Evolutionary conservation across 2,888 invertebrate genomes (phyloP).

Genomic region (Charanyca ferruginea): DNA sequence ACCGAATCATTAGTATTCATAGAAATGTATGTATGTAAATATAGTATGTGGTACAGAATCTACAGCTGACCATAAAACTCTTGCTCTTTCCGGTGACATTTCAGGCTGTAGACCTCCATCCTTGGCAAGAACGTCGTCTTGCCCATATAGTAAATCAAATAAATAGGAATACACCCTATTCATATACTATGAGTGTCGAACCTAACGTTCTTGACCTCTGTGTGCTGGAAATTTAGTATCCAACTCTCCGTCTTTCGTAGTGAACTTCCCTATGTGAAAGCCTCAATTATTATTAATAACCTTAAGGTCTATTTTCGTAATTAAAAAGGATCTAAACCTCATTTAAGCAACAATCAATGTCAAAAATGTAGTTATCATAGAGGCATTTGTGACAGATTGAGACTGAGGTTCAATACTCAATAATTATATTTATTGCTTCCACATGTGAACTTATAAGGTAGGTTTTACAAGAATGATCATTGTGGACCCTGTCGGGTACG

Average conservation of each 20-base stretch:
- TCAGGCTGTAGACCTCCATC: constrained; percentile 7
- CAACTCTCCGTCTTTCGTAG: too few species aligned
- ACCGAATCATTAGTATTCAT: constrained; percentile 1
- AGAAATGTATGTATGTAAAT: constrained; percentile 1
- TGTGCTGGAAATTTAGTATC: background rate
- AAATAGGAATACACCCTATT: background rate
- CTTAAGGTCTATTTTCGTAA: too few species aligned
- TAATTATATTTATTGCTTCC: too few species aligned
- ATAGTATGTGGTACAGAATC: background rate
- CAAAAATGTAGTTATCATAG: too few species aligned
- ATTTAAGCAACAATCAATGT: too few species aligned
- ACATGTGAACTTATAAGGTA: too few species aligned
- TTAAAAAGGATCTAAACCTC: too few species aligned
- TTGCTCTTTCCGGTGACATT: constrained; percentile 37
- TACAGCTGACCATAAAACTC: constrained; percentile 22
- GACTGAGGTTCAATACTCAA: too few species aligned
- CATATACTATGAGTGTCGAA: too few species aligned
- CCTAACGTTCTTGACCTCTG: background rate
- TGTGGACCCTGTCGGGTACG: too few species aligned
- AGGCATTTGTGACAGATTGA: too few species aligned
- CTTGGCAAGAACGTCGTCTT: constrained; percentile 6
- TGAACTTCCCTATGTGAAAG: background rate
- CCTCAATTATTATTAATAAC: background rate
- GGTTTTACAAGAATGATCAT: too few species aligned
- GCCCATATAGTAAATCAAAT: background rate